Conservation (phyloP, 2,797 vertebrate species). For the Periophthalmus magnuspinnatus region DNA sequence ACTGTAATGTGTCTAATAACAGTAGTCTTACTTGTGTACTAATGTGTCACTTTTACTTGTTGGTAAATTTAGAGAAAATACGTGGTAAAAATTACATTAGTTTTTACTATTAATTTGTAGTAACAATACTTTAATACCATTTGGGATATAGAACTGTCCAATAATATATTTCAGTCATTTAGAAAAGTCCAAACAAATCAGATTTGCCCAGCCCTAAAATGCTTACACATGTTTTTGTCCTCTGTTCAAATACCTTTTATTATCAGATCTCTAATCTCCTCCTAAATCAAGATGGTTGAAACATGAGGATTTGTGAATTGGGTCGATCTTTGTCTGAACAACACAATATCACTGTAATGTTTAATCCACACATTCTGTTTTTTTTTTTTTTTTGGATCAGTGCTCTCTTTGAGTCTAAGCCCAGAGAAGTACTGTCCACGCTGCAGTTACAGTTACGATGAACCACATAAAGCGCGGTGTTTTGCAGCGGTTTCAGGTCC, state of each 20-base stretch:
- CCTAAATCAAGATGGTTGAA: slow-evolving; percentile 4
- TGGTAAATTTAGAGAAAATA: too few species aligned
- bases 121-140: background rate
- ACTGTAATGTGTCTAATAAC: too few species aligned
- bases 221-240: slow-evolving; percentile 2
- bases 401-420: background rate
- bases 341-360: slow-evolving; percentile 3
- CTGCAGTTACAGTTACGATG: background rate
- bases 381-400: too few species aligned
- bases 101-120: background rate
- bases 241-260: slow-evolving; percentile 4
- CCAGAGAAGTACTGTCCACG: background rate
- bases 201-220: background rate
- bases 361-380: background rate
- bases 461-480: background rate
- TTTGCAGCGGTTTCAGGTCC: background rate
- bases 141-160: background rate
- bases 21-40: too few species aligned
- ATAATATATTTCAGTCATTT: background rate
- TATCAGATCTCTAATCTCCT: background rate
- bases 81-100: too few species aligned
- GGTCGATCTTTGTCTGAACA: slow-evolving; percentile 2
- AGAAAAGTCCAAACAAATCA: background rate
- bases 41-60: too few species aligned
- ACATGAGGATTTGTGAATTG: slow-evolving; percentile 11